phyloP scores from a whole-genome alignment of 2,113 vertebrate genomes.

The Cardinalis cardinalis region DNA sequence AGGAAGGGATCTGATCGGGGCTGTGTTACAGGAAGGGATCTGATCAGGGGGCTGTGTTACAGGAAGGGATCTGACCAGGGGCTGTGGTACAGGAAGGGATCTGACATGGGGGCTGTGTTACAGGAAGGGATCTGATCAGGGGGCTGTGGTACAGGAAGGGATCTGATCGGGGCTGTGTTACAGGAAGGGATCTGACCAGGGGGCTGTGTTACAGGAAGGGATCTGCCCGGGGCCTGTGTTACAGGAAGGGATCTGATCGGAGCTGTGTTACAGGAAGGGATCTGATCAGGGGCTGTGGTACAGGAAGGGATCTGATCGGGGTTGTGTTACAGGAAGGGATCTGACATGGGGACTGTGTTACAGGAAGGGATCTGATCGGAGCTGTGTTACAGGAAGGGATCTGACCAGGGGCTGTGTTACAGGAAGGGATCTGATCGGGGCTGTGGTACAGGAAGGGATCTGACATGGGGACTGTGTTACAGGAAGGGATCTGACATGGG shows the following conservation, averaged over 20 bases:
- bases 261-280: too few relatives aligned
- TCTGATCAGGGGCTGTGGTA: not conserved
- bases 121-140: not conserved
- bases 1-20: not conserved
- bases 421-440: not conserved
- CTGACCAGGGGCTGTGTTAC: not conserved
- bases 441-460: too few relatives aligned
- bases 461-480: not conserved
- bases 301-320: not conserved
- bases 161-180: not conserved
- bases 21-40: too few relatives aligned
- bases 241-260: not conserved
- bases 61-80: not conserved
- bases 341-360: not conserved
- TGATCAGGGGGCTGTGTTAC: not conserved
- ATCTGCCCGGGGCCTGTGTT: not conserved
- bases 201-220: too few relatives aligned
- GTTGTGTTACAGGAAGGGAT: too few relatives aligned
- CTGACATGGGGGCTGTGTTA: not conserved
- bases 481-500: not conserved
- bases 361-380: not conserved
- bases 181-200: not conserved
- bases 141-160: too few relatives aligned
- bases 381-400: too few relatives aligned
- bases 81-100: too few relatives aligned